phyloP scores from a whole-genome alignment of 2,888 invertebrate genomes.

The Drosophila rubida region DNA sequence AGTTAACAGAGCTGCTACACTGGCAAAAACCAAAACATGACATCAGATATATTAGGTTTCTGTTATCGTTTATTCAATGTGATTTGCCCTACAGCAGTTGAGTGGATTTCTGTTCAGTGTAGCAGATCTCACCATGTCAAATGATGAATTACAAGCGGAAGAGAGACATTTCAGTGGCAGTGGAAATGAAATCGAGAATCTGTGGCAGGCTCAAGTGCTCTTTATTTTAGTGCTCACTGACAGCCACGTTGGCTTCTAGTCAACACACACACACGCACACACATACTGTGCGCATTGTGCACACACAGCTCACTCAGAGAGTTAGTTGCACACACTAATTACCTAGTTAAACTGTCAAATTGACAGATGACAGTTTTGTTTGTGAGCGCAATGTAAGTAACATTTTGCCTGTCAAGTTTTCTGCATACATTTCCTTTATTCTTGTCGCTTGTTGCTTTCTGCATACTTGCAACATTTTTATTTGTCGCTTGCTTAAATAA shows the following conservation, averaged over 20 bases:
- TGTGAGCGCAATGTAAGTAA: conserved; percentile 60
- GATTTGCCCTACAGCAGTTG: neutral
- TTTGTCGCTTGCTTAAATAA: conserved; percentile 52
- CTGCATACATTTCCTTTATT: conserved; percentile 42
- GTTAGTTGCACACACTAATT: conserved; percentile 73
- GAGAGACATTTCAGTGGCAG: conserved; percentile 77
- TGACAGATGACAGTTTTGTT: conserved; percentile 83
- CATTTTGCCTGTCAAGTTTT: conserved; percentile 63
- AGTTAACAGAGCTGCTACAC: conserved; percentile 19
- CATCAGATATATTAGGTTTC: neutral
- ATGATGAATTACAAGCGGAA: conserved; percentile 84
- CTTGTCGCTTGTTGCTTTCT: neutral
- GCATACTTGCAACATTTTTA: conserved; percentile 73
- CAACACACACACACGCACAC: conserved; percentile 24
- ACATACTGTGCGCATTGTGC: conserved; percentile 1
- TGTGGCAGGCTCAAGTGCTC: conserved; percentile 73
- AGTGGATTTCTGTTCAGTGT: conserved; percentile 7
- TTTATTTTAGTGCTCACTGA: conserved; percentile 73
- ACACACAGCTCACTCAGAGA: conserved; percentile 12
- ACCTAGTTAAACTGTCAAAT: conserved; percentile 83
- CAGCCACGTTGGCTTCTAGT: conserved; percentile 46
- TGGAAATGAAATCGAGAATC: conserved; percentile 57
- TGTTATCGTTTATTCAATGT: neutral
- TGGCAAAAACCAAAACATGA: conserved; percentile 7
- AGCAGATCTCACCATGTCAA: conserved; percentile 60